Evolutionary conservation across 1,140 invertebrate genomes (phyloP).

Genomic region (Episyrphus balteatus): DNA sequence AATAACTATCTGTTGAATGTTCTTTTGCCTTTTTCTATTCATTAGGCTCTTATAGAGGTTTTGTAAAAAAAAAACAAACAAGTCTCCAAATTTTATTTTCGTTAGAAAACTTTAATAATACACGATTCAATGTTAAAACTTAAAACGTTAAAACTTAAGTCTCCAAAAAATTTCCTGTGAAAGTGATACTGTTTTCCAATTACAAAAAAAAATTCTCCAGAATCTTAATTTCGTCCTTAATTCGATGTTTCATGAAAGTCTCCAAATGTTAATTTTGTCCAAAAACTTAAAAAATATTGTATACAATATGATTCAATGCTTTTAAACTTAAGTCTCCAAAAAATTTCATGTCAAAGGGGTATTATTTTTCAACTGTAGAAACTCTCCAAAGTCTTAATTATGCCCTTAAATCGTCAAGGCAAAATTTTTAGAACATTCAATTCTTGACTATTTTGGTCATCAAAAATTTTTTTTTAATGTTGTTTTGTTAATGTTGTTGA

Average conservation of each 20-base stretch:
- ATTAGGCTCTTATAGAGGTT: too few species aligned
- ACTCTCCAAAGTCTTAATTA: constrained; percentile 9
- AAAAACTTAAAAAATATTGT: background rate
- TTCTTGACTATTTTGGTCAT: too few species aligned
- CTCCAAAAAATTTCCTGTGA: background rate
- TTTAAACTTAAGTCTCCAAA: background rate
- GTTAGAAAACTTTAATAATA: background rate
- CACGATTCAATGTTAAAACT: background rate
- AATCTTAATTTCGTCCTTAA: constrained; percentile 5
- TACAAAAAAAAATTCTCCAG: constrained; percentile 8
- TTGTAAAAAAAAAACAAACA: too few species aligned
- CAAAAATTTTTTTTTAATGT: too few species aligned
- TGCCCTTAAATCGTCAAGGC: background rate
- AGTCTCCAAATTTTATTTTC: too few species aligned
- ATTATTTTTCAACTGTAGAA: constrained; percentile 4
- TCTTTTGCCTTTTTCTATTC: too few species aligned
- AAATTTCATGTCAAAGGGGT: background rate
- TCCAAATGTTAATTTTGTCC: too few species aligned
- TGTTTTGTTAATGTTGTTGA: too few species aligned
- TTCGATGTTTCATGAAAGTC: constrained; percentile 4
- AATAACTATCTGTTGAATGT: too few species aligned
- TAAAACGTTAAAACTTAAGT: background rate
- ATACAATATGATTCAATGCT: background rate
- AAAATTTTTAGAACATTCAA: too few species aligned
- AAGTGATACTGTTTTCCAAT: background rate